A percentile compares a stretch with the other conserved stretches of the same genome.
Evolutionary conservation across 2,797 vertebrate species (phyloP).

Genomic region (Gallinago solitaria): DNA sequence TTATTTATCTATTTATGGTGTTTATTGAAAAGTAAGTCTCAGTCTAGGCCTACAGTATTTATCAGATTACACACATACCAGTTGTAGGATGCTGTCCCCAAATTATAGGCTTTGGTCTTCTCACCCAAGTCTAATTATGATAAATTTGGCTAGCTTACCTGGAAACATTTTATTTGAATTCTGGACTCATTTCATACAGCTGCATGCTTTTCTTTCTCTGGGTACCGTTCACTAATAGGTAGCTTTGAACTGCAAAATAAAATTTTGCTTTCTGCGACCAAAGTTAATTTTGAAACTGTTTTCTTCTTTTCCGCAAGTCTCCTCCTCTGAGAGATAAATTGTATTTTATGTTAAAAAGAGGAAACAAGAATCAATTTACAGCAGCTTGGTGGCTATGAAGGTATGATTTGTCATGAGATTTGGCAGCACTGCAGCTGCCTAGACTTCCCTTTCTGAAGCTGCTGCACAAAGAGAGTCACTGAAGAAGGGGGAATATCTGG

Average conservation of each 20-base stretch:
- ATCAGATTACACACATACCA: not conserved
- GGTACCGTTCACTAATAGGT: not conserved
- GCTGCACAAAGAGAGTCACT: not conserved
- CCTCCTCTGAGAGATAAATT: not conserved
- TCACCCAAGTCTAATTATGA: not conserved
- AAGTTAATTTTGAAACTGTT: slow-evolving; percentile 4
- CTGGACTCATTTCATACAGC: not conserved
- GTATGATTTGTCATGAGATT: not conserved
- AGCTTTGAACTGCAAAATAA: slow-evolving; percentile 28
- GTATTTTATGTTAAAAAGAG: not conserved
- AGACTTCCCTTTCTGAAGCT: not conserved
- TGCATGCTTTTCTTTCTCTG: not conserved
- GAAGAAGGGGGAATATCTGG: not conserved
- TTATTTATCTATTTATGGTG: not conserved
- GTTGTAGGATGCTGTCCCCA: not conserved
- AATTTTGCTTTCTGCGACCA: slow-evolving; percentile 10
- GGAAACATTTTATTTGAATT: slow-evolving; percentile 22
- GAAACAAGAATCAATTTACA: slow-evolving; percentile 13
- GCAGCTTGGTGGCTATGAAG: not conserved
- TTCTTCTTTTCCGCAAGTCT: not conserved
- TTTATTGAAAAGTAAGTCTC: not conserved
- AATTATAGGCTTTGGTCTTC: not conserved
- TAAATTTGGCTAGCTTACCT: slow-evolving; percentile 36
- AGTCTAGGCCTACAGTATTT: not conserved
- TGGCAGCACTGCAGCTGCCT: not conserved